Conservation (phyloP, 2,113 vertebrate species). For the Aegithalos caudatus region DNA sequence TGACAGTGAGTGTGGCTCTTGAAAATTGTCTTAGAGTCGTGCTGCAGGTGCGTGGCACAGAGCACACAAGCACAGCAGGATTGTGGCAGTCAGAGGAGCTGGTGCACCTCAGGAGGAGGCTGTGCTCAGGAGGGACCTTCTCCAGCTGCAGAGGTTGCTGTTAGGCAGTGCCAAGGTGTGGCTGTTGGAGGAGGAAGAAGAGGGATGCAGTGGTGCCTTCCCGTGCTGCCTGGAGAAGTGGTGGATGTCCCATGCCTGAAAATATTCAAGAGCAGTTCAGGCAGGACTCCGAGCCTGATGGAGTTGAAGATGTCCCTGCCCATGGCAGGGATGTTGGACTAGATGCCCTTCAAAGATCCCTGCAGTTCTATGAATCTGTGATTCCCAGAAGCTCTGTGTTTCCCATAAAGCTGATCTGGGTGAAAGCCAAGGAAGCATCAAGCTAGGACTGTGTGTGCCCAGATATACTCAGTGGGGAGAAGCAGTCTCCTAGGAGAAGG, state of each 20-base stretch:
- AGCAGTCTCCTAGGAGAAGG: neutral
- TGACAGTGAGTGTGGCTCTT: neutral
- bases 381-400: neutral
- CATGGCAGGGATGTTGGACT: neutral
- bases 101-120: neutral
- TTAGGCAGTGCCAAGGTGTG: neutral
- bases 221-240: neutral
- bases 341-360: neutral
- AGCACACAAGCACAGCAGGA: rapidly evolving
- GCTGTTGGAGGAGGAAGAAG: neutral
- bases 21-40: rapidly evolving
- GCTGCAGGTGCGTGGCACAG: rapidly evolving
- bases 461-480: neutral
- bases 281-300: neutral
- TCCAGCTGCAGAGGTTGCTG: neutral
- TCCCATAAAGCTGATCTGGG: neutral
- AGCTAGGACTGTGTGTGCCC: neutral
- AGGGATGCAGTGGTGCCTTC: neutral
- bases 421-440: neutral
- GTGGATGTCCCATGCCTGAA: neutral
- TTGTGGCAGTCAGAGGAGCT: neutral
- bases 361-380: neutral
- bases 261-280: neutral
- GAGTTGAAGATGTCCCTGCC: neutral
- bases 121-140: neutral